Evolutionary conservation across 2,113 vertebrate genomes (phyloP), one percentile per base, ranked within the genome.

Genomic region (Raphicerus campestris): DNA sequence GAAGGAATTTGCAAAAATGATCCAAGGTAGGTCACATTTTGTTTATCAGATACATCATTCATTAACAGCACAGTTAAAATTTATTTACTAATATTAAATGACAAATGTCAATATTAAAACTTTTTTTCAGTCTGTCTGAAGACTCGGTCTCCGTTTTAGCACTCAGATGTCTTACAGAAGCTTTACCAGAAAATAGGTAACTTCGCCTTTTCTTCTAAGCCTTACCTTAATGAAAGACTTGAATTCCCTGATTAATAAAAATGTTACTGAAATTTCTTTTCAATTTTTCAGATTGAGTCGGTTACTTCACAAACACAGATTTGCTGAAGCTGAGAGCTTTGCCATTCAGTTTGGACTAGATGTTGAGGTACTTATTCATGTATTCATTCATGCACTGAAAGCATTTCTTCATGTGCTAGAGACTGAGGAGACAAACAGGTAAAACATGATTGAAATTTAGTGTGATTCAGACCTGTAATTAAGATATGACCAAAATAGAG

Each of bases 131-230:
- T 66, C 95, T 97, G 3, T 63, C 97, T 70, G 98, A 99, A 86
- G 98, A 98, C 5, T 97, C 98, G 0, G 84, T 99, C 30, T 99
- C 99, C 13, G 91, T 99, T 78, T 97, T 99, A 78, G 99, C 99
- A 47, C 97, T 99, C 96, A 98, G 99, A 98, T 99, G 99, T 98
- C 99, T 99, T 98, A 99, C 99, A 55, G 99, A 99, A 98, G 99
- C 99, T 96, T 98, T 99, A 93, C 99, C 99, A 24, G 99, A 99
- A 98, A 99, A 99, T 90, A 99, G 99, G 99, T 99, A 98, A 93
- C 24, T 81, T 45, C 30, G 70, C 15, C 14, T 55, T 84, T n/a
- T 97, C 78, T 87, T 55, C 92, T 10, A 2, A 78, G 5, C 61
- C 49, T 93, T 39, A 15, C 4, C 32, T 17, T 14, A 61, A 45